These are phyloP conservation scores for Heliconius charithonia DNA, from an alignment of 2,888 invertebrate species.

Conservation along the genomic window DNA sequence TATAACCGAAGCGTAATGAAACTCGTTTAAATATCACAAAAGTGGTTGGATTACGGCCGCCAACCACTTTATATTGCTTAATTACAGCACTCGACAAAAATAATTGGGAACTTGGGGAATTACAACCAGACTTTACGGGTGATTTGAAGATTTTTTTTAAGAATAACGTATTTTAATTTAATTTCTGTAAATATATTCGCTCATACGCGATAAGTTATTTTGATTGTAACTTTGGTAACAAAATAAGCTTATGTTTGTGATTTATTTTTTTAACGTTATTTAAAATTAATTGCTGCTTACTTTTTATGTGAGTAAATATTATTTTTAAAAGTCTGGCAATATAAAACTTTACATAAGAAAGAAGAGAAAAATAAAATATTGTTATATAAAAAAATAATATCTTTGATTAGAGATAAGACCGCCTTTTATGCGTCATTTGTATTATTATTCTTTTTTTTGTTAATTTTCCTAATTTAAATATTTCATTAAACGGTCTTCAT, in stretches of 20 bases:
- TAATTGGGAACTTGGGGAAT: conserved; percentile 79
- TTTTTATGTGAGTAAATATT: background rate
- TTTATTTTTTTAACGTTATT: background rate
- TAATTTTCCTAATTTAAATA: no score
- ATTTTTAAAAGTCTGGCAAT: background rate
- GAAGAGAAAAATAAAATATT: background rate
- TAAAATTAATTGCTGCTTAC: background rate
- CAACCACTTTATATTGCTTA: conserved; percentile 80
- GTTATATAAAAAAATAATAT: no score
- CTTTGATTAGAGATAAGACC: no score
- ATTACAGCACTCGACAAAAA: conserved; percentile 79
- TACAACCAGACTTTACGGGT: conserved; percentile 70
- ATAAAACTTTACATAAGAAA: background rate
- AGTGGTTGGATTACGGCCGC: conserved; percentile 78
- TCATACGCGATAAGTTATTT: background rate
- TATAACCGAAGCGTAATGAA: conserved; percentile 81
- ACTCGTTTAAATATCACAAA: conserved; percentile 82
- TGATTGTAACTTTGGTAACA: background rate
- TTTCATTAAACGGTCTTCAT: background rate
- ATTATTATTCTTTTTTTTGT: no score
- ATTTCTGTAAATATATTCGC: background rate
- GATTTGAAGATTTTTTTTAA: conserved; percentile 55
- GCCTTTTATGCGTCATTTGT: no score
- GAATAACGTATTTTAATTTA: conserved; percentile 36
- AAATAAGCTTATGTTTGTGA: background rate